Base-by-base conservation (phyloP, 1,140 invertebrate species). In the Spodoptera litura region DNA sequence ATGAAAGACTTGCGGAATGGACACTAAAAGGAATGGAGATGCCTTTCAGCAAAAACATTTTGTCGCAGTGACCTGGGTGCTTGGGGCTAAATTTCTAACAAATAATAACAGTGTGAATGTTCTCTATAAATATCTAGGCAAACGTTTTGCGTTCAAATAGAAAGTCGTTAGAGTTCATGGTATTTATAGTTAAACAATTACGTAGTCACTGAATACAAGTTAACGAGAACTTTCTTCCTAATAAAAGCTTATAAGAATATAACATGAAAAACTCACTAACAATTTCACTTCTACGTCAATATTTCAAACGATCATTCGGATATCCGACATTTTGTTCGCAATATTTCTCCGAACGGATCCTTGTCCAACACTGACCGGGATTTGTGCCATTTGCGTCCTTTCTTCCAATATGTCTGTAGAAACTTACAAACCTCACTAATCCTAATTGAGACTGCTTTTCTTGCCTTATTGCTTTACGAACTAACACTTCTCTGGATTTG, bases 341-440 rank as follows among this genome's bases (percentile, higher is more conserved):
- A 52, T 53, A 70, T 70, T 70, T 52, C 66, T 31, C 51, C 20
- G 13, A 31, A 53, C 20, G 44, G 25, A 53, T 70, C 66, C 49
- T 53, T 20, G 49, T 53, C 38, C 44, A 61, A 74, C 61, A 61
- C 61, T 61, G 56, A 74, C 71, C 20, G 44, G 56, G 71, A 74
- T 59, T 74, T 74, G 25, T 38, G 12, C 35, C 56, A 31, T 74
- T 61, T 74, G 71, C 55, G 71, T 74, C 71, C 56, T 27, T 59
- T 61, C 35, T 11, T 44, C 38, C 56, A 59, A 74, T 70, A 70
- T 70, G 35, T 15, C 55, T 15, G 15, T 12, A 44, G 12, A 38
- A 49, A 58, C 56, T 74, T 74, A 31, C 31, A 61, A 74, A 59
- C 56, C 71, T 12, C 25, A 61, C 56, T 61, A 74, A 74, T 61